Conservation (phyloP, 2,113 vertebrate species). For the Corvus hawaiiensis region DNA sequence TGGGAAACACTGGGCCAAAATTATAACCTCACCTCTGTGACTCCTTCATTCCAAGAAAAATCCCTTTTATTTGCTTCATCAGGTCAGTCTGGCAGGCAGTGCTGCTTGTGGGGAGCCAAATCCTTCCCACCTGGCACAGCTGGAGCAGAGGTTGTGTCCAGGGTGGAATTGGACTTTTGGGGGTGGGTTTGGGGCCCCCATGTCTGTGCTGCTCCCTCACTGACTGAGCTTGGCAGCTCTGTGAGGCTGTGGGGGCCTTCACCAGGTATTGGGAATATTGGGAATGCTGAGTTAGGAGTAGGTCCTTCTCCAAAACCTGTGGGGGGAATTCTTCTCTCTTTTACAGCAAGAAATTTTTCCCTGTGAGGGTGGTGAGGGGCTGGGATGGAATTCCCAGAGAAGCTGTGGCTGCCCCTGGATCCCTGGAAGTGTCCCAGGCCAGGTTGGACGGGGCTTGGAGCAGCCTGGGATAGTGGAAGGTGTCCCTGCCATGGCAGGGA, state of each 20-base stretch:
- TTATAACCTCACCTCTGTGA: neutral
- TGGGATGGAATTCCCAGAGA: neutral
- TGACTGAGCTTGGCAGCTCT: neutral
- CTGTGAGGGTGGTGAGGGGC: neutral
- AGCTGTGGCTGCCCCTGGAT: neutral
- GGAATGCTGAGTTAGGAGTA: neutral
- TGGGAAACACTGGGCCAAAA: neutral
- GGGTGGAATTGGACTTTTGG: neutral
- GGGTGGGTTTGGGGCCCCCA: neutral
- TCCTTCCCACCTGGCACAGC: neutral
- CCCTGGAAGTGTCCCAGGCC: neutral
- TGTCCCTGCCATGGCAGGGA: neutral
- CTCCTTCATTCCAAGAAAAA: neutral
- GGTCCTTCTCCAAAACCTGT: neutral
- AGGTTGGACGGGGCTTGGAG: neutral
- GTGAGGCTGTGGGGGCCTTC: neutral
- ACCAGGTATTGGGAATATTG: neutral
- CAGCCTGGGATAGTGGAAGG: neutral
- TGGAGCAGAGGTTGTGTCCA: neutral
- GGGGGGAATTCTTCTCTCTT: neutral
- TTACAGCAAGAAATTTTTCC: neutral
- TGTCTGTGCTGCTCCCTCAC: neutral
- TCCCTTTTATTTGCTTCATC: neutral
- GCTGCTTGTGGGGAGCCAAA: neutral
- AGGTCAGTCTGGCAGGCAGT: neutral